Base-by-base conservation (phyloP, 2,113 vertebrate genomes). In the Canis aureus region DNA sequence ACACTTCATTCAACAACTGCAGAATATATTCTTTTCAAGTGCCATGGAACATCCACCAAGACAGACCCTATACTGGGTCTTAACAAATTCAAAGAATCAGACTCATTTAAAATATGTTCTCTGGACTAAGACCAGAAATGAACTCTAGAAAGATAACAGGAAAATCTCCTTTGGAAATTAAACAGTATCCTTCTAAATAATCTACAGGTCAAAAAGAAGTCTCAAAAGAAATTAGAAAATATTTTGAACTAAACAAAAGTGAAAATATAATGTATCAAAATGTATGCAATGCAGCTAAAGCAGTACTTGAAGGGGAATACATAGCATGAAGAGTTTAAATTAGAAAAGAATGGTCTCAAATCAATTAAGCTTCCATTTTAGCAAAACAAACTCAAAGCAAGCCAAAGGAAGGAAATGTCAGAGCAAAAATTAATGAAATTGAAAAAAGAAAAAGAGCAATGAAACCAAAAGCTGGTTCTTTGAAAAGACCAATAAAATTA, bases 311-410 rank as follows among this genome's bases (percentile, higher is more conserved):
- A 94, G 32, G 17, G 25, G 76, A 89, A 79, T 49, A 93, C 27
- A 79, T 25, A 60, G 13, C n/a, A 81, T 86, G 92, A 60, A 49
- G 29, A 49, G 20, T 49, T 96, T 66, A 53, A 19, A 49, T 87
- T 35, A 91, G 29, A 87, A 91, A 60, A 84, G n/a, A 23, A 59
- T 71, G 43, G 67, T 53, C 23, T 92, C n/a, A 66, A 79, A 13
- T 83, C 78, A 73, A 22, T 79, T 73, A 73, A 49, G 4, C 35
- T 66, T 85, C 55, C 6, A 57, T 3, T 19, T 96, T 82, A 95
- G 22, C 53, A 94, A 94, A 94, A 91, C 35, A 94, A 94, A 74
- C 9, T 23, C 32, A 78, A 90, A 95, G 17, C 51, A 95, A 95
- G 29, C 57, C 17, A 16, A 83, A 85, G 29, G 66, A 86, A 91